Conservation (phyloP, 2,797 vertebrate genomes). For the Rhabdophis nuchalis region DNA sequence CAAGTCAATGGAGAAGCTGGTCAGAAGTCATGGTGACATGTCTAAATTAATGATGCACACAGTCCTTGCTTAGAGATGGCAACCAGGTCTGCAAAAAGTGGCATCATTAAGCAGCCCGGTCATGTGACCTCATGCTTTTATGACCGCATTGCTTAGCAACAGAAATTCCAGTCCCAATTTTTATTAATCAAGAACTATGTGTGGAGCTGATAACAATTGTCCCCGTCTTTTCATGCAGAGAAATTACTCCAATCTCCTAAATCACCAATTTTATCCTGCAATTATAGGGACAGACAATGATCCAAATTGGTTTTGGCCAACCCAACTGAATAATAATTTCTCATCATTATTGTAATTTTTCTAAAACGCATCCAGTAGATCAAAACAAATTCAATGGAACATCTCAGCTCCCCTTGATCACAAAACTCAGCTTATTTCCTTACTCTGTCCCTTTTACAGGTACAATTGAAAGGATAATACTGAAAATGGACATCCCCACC, state of each 20-base stretch:
- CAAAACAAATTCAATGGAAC: background rate
- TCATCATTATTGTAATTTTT: background rate
- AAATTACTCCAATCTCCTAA: background rate
- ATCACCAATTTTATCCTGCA: background rate
- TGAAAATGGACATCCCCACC: background rate
- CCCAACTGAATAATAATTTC: background rate
- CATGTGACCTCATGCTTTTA: background rate
- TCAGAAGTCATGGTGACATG: background rate
- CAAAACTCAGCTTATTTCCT: background rate
- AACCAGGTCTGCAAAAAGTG: background rate
- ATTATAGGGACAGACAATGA: background rate
- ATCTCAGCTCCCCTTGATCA: background rate
- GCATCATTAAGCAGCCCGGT: background rate
- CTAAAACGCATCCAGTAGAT: background rate
- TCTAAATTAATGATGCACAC: background rate
- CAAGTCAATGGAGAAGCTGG: background rate
- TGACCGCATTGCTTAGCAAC: background rate
- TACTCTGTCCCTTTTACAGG: slow-evolving; percentile 19
- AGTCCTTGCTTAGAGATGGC: background rate
- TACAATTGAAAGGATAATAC: background rate
- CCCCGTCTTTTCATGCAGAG: background rate
- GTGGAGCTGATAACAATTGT: background rate
- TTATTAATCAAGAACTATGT: background rate
- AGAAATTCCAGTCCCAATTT: background rate
- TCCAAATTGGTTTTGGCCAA: background rate